phyloP scores from a whole-genome alignment of 2,113 vertebrate genomes.

The Sturnira hondurensis region DNA sequence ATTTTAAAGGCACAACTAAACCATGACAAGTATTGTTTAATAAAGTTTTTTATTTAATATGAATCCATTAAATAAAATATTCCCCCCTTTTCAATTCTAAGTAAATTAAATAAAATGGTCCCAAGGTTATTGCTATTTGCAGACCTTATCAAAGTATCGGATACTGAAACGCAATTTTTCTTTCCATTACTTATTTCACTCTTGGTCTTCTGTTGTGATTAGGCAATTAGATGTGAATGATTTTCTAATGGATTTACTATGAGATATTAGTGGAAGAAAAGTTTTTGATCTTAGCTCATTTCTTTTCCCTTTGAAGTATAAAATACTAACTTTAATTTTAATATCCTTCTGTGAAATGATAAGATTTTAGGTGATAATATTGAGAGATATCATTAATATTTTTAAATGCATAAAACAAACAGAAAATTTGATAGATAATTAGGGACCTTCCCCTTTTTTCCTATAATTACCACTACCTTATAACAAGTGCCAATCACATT shows the following conservation, averaged over 20 bases:
- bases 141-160: constrained; percentile 53
- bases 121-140: constrained; percentile 66
- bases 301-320: constrained; percentile 42
- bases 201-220: constrained; percentile 72
- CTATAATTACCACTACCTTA: background rate
- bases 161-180: constrained; percentile 70
- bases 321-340: constrained; percentile 73
- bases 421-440: background rate
- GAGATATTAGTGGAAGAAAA: constrained; percentile 79
- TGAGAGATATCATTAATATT: background rate
- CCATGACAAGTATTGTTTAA: background rate
- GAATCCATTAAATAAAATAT: constrained; percentile 63
- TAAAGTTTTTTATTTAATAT: background rate
- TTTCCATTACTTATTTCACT: constrained; percentile 80
- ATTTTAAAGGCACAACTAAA: constrained; percentile 60
- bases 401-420: background rate
- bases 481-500: background rate
- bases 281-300: constrained; percentile 67
- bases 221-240: constrained; percentile 82
- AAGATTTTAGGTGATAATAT: constrained; percentile 31
- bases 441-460: background rate
- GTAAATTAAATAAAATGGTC: constrained; percentile 69
- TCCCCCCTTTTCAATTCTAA: background rate
- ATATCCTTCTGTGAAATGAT: constrained; percentile 59
- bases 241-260: constrained; percentile 81